Evolutionary conservation across 2,888 invertebrate species (phyloP).

Genomic region (Esperia sulphurella): DNA sequence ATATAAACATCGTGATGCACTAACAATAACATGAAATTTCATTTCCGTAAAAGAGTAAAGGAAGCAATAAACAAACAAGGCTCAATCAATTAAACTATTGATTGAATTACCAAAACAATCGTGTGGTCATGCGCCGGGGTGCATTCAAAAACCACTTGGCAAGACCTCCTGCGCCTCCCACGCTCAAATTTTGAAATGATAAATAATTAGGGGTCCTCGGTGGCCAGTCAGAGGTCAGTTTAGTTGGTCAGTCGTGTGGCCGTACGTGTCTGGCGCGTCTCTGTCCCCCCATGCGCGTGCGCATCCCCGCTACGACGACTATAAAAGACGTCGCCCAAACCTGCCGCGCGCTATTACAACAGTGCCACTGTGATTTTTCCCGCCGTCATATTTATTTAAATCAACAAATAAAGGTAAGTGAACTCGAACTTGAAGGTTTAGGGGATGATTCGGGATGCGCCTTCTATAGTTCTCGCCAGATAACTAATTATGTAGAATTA

Average conservation of each 20-base stretch:
- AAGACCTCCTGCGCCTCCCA: conserved; percentile 3
- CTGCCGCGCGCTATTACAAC: conserved; percentile 77
- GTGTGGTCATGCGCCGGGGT: conserved; percentile 5
- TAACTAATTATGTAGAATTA: no score
- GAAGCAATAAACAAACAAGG: conserved; percentile 27
- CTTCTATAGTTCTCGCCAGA: background rate
- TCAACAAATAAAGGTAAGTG: conserved; percentile 67
- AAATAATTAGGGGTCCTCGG: background rate
- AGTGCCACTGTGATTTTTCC: conserved; percentile 76
- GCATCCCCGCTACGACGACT: conserved; percentile 71
- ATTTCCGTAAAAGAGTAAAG: conserved; percentile 16
- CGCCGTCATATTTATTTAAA: conserved; percentile 62
- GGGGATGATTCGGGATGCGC: conserved; percentile 43
- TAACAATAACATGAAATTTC: background rate
- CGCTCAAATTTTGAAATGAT: background rate
- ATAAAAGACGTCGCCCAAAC: conserved; percentile 70
- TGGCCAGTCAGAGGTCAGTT: conserved; percentile 28
- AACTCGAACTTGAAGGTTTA: conserved; percentile 30
- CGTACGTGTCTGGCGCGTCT: conserved; percentile 23
- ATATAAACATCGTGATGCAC: background rate
- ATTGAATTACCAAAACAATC: conserved; percentile 10
- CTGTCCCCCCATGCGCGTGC: conserved; percentile 44
- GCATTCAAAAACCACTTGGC: conserved; percentile 4
- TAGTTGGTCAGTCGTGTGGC: conserved; percentile 24
- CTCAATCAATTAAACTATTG: conserved; percentile 20